Base-by-base conservation (phyloP, 2,797 vertebrate genomes). In the Smutsia temminckii region DNA sequence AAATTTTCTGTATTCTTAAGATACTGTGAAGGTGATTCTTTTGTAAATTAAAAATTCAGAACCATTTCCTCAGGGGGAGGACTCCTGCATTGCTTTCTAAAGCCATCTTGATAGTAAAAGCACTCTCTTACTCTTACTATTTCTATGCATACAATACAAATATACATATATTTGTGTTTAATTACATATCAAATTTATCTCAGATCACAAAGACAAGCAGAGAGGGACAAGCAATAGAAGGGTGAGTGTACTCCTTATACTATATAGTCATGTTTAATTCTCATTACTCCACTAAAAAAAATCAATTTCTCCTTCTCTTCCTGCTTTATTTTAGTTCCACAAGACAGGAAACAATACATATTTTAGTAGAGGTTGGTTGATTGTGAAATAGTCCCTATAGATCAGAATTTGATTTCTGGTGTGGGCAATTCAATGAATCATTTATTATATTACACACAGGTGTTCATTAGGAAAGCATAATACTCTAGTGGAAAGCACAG, bases 361-460 rank as follows among this genome's bases (percentile, higher is more conserved):
- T 95, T 95, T 96, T 97, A 95, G 95, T 85, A 95, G 68, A 75
- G 93, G 89, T 95, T 97, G 91, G 84, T 78, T 97, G 95, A 55
- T 85, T 94, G 71, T 49, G 85, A 93, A 95, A 95, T 94, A 94
- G 91, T 90, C 93, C 79, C 34, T 79, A 93, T 83, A 96, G 96
- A 96, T 96, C 91, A 95, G 63, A 94, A 96, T 96, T 94, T 97
- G 96, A 97, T 97, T 91, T 93, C 96, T 95, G 51, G 66, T 94
- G 90, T 86, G 72, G 37, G 85, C 87, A 85, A 94, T 94, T 92
- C 80, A 75, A 25, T 77, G 93, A 96, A 93, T 96, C 96, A 96
- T 97, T 95, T 96, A 92, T 96, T 93, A 86, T 72, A 91, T 85
- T 72, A 66, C 69, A 63, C 74, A 57, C 96, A 97, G 96, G 96